phyloP scores from a whole-genome alignment of 2,113 vertebrate species.

The Hemiprocne comata region DNA sequence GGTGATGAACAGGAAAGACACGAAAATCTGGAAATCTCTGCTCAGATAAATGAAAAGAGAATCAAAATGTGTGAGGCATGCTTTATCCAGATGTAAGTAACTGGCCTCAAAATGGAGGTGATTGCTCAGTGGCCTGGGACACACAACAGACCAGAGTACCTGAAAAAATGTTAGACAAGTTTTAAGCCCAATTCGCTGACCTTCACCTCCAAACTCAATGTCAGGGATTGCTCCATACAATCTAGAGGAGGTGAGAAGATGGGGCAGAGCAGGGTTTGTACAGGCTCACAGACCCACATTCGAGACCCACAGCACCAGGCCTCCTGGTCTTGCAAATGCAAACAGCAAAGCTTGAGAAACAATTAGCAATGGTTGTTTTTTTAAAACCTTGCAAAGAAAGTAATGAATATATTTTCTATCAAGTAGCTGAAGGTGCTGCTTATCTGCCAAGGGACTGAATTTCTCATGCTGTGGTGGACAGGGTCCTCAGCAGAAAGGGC shows the following conservation, averaged over 20 bases:
- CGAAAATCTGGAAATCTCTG: background rate
- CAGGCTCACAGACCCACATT: fast-evolving
- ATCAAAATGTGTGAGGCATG: fast-evolving
- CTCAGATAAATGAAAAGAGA: background rate
- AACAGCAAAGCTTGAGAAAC: background rate
- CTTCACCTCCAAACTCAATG: background rate
- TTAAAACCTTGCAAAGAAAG: background rate
- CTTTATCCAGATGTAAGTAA: background rate
- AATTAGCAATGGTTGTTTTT: background rate
- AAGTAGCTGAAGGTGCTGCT: background rate
- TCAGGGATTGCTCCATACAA: background rate
- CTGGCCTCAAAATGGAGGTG: background rate
- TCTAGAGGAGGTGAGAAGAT: fast-evolving
- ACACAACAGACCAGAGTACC: fast-evolving
- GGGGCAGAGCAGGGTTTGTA: fast-evolving
- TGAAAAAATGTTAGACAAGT: background rate
- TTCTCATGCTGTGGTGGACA: background rate
- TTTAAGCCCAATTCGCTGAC: background rate
- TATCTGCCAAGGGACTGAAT: background rate
- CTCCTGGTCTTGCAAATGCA: background rate
- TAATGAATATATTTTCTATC: background rate
- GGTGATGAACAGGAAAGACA: background rate
- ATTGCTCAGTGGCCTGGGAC: background rate
- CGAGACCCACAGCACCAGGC: background rate
- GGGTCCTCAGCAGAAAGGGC: background rate